Conservation (phyloP, 2,888 invertebrate species). For the Cenopis cana region DNA sequence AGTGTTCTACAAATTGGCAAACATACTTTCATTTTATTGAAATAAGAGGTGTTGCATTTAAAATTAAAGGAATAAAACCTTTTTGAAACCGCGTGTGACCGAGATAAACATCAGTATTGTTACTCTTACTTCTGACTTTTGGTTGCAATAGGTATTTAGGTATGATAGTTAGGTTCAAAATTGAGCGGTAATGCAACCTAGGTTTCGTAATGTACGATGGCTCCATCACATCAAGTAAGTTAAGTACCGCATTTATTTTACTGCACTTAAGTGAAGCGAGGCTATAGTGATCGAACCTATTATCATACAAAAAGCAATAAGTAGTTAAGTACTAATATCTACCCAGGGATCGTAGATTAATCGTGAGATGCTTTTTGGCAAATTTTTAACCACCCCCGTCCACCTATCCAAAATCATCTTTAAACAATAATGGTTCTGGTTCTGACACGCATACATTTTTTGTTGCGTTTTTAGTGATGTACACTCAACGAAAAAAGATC, state of each 20-base stretch:
- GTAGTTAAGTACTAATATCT: too few species aligned
- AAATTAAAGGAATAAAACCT: constrained; percentile 36
- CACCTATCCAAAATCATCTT: too few species aligned
- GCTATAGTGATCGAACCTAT: neutral
- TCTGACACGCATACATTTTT: too few species aligned
- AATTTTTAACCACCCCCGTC: too few species aligned
- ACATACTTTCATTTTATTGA: constrained; percentile 39
- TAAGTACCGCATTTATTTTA: neutral
- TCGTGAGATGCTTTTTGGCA: too few species aligned
- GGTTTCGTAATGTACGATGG: constrained; percentile 9
- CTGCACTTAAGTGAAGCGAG: neutral
- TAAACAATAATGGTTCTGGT: too few species aligned
- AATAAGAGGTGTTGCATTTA: constrained; percentile 33
- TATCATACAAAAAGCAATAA: neutral
- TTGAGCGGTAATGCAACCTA: constrained; percentile 1
- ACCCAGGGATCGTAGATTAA: too few species aligned
- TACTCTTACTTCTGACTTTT: constrained; percentile 42
- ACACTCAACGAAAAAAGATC: too few species aligned
- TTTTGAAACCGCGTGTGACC: constrained; percentile 41
- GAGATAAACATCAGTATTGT: constrained; percentile 42
- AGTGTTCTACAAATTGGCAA: constrained; percentile 7
- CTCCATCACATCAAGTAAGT: neutral
- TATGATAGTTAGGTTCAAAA: constrained; percentile 11
- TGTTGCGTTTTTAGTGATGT: too few species aligned
- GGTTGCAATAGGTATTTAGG: constrained; percentile 16